A percentile compares a stretch with the other conserved stretches of the same genome.
phyloP scores from a whole-genome alignment of 1,140 invertebrate species.

The Drosophila jambulina region DNA sequence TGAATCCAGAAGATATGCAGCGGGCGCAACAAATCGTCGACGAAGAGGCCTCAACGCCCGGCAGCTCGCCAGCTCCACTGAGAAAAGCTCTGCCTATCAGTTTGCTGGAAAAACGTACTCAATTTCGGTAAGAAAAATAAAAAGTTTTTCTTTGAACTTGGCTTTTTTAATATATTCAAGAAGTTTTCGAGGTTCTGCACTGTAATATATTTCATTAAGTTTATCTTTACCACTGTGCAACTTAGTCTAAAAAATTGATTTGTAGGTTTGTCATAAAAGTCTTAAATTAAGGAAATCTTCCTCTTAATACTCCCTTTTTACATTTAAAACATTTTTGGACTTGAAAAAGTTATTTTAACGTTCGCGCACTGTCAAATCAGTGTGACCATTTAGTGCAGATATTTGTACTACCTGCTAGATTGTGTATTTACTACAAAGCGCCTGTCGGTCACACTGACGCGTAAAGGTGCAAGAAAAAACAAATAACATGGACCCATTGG shows the following conservation, averaged over 20 bases:
- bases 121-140: conserved; percentile 61
- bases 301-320: neutral
- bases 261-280: neutral
- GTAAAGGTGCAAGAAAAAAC: conserved; percentile 23
- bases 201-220: neutral
- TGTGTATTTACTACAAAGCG: neutral
- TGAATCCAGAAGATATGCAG: conserved; percentile 68
- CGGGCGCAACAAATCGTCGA: conserved; percentile 49
- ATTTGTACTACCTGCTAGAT: too few relatives aligned
- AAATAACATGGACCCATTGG: conserved; percentile 30
- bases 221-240: neutral
- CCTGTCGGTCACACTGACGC: neutral
- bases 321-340: neutral
- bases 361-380: neutral
- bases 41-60: conserved; percentile 20
- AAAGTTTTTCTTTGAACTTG: conserved; percentile 19
- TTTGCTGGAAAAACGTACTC: conserved; percentile 64
- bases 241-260: neutral
- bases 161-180: neutral
- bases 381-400: neutral
- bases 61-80: conserved; percentile 41
- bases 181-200: neutral
- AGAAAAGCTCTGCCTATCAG: conserved; percentile 36
- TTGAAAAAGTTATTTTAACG: neutral
- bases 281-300: neutral